Evolutionary conservation across 2,888 invertebrate species (phyloP).

Genomic region (Gandaritis pyraliata): DNA sequence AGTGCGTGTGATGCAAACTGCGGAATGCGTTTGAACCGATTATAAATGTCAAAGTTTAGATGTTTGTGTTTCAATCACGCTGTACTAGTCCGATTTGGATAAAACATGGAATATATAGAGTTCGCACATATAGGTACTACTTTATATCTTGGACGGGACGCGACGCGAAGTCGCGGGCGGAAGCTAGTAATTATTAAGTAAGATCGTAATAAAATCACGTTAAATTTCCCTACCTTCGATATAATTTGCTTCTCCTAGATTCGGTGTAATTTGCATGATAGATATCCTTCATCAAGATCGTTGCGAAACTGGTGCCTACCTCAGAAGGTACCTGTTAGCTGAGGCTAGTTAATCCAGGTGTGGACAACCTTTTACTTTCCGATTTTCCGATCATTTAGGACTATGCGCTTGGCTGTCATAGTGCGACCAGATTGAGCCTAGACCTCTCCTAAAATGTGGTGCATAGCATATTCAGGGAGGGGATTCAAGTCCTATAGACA

Average conservation of each 20-base stretch:
- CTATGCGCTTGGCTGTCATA: no score
- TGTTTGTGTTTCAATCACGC: no score
- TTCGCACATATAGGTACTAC: no score
- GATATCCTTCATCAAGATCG: slow-evolving; percentile 39
- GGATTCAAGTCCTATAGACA: no score
- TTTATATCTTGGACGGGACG: no score
- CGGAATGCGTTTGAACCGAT: slow-evolving; percentile 1
- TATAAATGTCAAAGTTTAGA: no score
- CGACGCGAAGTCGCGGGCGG: no score
- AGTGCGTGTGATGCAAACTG: slow-evolving; percentile 1
- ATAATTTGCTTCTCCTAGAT: slow-evolving; percentile 36
- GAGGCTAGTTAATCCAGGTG: slow-evolving; percentile 43
- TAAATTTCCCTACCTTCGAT: slow-evolving; percentile 18
- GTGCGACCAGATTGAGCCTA: no score
- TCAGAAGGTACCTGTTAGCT: slow-evolving; percentile 45
- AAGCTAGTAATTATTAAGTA: background rate
- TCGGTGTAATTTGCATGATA: slow-evolving; percentile 52
- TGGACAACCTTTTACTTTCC: slow-evolving; percentile 15
- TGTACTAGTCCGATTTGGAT: no score
- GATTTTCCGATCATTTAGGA: background rate
- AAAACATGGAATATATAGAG: no score
- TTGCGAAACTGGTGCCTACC: slow-evolving; percentile 53
- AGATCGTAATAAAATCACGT: slow-evolving; percentile 13
- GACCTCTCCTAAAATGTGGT: no score
- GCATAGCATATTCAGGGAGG: no score